Base-by-base conservation (phyloP, 2,888 invertebrate species). In the Pteria penguin region DNA sequence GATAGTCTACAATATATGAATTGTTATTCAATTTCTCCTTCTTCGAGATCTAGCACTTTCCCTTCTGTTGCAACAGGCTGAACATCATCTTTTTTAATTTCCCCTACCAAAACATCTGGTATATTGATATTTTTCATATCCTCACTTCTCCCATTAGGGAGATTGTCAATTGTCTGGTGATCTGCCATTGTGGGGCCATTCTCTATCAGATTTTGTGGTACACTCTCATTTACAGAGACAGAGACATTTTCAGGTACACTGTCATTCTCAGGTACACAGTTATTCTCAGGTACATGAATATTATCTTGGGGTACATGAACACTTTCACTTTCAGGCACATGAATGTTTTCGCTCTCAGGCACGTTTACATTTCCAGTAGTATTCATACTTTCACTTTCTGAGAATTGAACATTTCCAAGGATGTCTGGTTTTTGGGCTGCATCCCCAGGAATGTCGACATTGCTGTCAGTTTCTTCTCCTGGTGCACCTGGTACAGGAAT, bases 391-490 rank as follows among this genome's bases (percentile, higher is more conserved):
- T n/a, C n/a, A n/a, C n/a, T n/a, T n/a, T n/a, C n/a, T n/a, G n/a
- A n/a, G n/a, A n/a, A n/a, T n/a, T 36, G 65, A 65, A 52, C 72
- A 72, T 63, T 72, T 5, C 61, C 54, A 18, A 32, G 36, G 31
- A 72, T 73, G 29, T 76, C 72, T 26, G 62, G 69, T 72, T 62
- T 62, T 45, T 78, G 75, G n/a, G 75, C 71, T 24, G 60, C 75
- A 75, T 83, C 78, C 72, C 86, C 79, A 84, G 84, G 84, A 32
- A 84, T 75, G 73, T 82, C 83, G 33, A n/a, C n/a, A n/a, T n/a
- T n/a, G n/a, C n/a, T n/a, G n/a, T n/a, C n/a, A n/a, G n/a, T 75
- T 78, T 33, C 86, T 74, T 61, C 75, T 32, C 26, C 77, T 66
- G 31, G 69, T 75, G 36, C 75, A 36, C 45, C 31, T 36, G 36